phyloP scores from a whole-genome alignment of 2,797 vertebrate genomes.

The Syngnathus rostellatus region DNA sequence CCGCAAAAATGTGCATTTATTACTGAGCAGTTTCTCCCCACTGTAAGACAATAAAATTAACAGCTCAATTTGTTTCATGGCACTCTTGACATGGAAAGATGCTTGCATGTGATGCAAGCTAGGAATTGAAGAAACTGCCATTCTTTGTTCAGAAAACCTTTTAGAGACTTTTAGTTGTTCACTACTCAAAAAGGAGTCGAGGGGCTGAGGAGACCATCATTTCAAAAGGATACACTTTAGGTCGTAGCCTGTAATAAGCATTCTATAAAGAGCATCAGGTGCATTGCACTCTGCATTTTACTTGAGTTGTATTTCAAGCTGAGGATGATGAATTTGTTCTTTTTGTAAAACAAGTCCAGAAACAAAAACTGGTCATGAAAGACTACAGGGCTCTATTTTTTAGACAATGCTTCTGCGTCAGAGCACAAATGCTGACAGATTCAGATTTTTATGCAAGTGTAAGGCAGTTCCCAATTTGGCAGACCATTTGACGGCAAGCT shows the following conservation, averaged over 20 bases:
- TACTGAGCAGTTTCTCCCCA: slow-evolving; percentile 19
- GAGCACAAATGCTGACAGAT: too few relatives aligned
- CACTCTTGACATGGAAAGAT: neutral
- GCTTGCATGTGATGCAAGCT: neutral
- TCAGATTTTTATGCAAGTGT: too few relatives aligned
- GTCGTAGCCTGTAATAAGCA: neutral
- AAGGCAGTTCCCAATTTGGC: too few relatives aligned
- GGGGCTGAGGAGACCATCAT: neutral
- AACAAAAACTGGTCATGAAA: neutral
- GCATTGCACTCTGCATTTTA: neutral
- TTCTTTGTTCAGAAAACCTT: neutral
- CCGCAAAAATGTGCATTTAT: slow-evolving; percentile 5
- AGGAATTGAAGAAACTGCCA: neutral
- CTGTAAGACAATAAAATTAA: neutral
- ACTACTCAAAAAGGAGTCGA: neutral
- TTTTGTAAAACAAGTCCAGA: too few relatives aligned
- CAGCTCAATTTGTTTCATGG: neutral
- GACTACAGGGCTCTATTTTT: too few relatives aligned
- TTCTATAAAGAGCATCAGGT: neutral
- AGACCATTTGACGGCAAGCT: too few relatives aligned
- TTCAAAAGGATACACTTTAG: slow-evolving; percentile 1
- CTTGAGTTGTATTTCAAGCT: neutral
- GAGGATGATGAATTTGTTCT: neutral
- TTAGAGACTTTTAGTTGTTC: neutral
- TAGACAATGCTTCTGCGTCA: too few relatives aligned